Base-by-base conservation (phyloP, 1,140 invertebrate species). In the Caenorhabditis brenneri region DNA sequence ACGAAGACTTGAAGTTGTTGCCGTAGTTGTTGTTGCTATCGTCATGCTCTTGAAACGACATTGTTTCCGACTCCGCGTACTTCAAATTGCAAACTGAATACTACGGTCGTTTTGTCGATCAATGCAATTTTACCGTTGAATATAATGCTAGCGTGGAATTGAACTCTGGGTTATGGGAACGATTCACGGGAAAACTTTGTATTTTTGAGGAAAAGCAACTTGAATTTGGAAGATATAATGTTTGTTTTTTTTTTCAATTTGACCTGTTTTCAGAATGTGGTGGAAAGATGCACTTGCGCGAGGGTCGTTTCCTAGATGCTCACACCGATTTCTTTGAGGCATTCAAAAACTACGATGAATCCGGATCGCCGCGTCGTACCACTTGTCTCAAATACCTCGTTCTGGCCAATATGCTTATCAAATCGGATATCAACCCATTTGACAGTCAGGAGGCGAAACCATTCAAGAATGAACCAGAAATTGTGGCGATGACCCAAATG, bases 251-350 rank as follows among this genome's bases (percentile, higher is more conserved):
- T 51, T n/a, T 16, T 4, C 2, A 65, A 16, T 16, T 36, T 1
- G 33, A 16, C 36, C 92, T 92, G 36, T 87, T 92, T 92, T 51
- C 89, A 95, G 97, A 99, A 93, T 99, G 97, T 92, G 97, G 97
- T 31, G 98, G 98, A 0, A 99, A 99, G 92, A 99, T 99, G 98
- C 97, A 99, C 92, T 92, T 99, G 48, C 93, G 97, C 65, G 97
- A 99, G 93, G 96, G 96, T 22, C 96, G 98, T 92, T 99, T 98
- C 92, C 97, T 98, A 91, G 96, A 97, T 92, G 97, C 97, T 7
- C 97, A 99, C 91, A 99, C 96, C 2, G 97, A 99, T 91, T 99
- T 99, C 92, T 99, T 99, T 92, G 97, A 99, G 92, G 98, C 98
- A 3, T 99, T 99, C 91, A 99, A 99, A 42, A 78, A 99, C 92